phyloP scores from a whole-genome alignment of 2,888 invertebrate species.

The Xestobium rufovillosum region DNA sequence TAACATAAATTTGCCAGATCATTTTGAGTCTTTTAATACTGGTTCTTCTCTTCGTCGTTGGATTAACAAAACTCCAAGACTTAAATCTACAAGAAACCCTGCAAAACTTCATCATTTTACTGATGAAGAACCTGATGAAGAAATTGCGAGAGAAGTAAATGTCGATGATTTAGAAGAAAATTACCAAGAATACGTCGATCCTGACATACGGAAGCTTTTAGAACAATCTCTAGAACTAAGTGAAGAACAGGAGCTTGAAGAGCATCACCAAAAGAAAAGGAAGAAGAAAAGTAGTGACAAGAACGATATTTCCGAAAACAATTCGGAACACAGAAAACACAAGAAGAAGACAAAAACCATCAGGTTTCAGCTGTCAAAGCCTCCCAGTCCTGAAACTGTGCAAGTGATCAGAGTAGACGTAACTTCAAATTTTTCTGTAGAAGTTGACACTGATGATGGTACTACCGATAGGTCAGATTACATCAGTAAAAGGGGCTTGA shows the following conservation, averaged over 20 bases:
- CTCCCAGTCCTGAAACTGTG: constrained; percentile 39
- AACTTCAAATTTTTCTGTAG: constrained; percentile 35
- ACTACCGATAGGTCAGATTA: too few relatives aligned
- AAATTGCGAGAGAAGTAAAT: constrained; percentile 7
- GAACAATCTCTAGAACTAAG: constrained; percentile 17
- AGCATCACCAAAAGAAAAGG: constrained; percentile 14
- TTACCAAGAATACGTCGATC: constrained; percentile 31
- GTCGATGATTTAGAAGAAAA: constrained; percentile 14
- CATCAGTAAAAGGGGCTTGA: too few relatives aligned
- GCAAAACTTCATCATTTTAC: not conserved
- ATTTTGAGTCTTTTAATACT: constrained; percentile 30
- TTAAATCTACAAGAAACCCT: constrained; percentile 28
- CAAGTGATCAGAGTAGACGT: constrained; percentile 41
- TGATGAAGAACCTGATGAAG: constrained; percentile 8
- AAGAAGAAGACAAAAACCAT: constrained; percentile 32
- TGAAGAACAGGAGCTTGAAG: constrained; percentile 12
- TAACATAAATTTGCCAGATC: constrained; percentile 32
- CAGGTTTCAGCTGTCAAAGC: constrained; percentile 36
- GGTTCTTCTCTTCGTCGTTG: constrained; percentile 36
- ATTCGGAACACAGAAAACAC: constrained; percentile 17
- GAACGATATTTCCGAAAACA: constrained; percentile 10
- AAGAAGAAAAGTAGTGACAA: constrained; percentile 12
- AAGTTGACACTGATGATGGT: too few relatives aligned
- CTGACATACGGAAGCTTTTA: constrained; percentile 33
- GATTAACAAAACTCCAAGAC: constrained; percentile 35